Evolutionary conservation across 2,888 invertebrate species (phyloP), one percentile per base, ranked within the genome.

Genomic region (Aromia moschata): DNA sequence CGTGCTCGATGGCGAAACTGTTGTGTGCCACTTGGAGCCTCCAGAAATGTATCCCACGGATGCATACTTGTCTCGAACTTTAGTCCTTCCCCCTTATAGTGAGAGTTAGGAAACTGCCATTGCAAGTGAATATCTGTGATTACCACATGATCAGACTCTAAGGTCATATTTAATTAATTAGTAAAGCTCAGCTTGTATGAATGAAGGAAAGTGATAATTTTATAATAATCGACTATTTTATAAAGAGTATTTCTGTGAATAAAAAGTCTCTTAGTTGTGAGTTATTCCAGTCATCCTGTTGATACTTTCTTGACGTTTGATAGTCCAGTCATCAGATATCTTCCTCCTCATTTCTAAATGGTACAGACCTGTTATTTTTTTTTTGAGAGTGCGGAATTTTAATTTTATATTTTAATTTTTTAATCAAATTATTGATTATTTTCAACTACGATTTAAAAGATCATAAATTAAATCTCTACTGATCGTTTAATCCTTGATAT

Each of bases 21-120:
- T 94, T 58, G 91, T 93, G 57, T 93, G 93, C 80, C 93, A 93
- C 77, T 80, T 93, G 72, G 92, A 93, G 78, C 93, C 92, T 33
- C 88, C 86, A 20, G 83, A 81, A 61, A 77, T 79, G 71, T 80
- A 79, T 70, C 75, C 77, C 37, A 78, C 83, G 60, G 81, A 83
- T 53, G 69, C 70, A 74, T 84, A 84, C 72, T 81, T 83, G 62
- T 81, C 84, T 56, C 82, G 84, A 70, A 83, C 84, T 70, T 81
- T 84, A 70, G 84, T 84, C 64, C 83, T 85, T 64, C 85, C 85
- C 64, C 85, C 85, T 64, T 86, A 86, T 81, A 86, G 85, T 81
- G 86, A 86, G 79, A 86, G 86, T 83, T 86, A 83, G 78, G 74
- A 76, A 77, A 79, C 77, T 77, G 79, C 77, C 76, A 76, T 78